phyloP scores from a whole-genome alignment of 2,888 invertebrate species.

The Thera britannica region DNA sequence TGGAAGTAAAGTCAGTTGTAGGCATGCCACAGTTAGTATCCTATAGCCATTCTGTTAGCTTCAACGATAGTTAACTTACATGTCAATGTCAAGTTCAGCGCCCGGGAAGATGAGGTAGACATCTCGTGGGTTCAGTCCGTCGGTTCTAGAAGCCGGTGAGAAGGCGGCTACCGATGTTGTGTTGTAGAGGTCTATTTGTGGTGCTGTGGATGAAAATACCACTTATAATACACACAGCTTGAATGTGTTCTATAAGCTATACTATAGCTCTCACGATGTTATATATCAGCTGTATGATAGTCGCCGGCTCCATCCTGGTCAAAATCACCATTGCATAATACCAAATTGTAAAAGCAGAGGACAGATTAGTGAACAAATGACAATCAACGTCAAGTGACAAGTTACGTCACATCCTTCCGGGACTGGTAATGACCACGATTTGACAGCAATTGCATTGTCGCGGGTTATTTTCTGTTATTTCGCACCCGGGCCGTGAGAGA shows the following conservation, averaged over 20 bases:
- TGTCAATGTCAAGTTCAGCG: conserved; percentile 52
- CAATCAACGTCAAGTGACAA: conserved; percentile 33
- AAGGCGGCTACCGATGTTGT: conserved; percentile 72
- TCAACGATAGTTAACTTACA: conserved; percentile 53
- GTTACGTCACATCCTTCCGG: conserved; percentile 37
- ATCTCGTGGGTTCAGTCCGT: conserved; percentile 61
- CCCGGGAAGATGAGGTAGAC: conserved; percentile 71
- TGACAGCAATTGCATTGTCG: conserved; percentile 16
- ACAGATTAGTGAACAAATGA: conserved; percentile 5
- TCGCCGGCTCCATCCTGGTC: no score
- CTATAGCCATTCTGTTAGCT: no score
- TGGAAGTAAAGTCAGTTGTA: no score
- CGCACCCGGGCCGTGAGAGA: conserved; percentile 8
- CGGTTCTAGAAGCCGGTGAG: conserved; percentile 68
- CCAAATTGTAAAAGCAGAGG: neutral
- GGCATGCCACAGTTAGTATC: no score
- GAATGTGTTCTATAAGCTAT: no score
- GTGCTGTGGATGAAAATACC: conserved; percentile 58
- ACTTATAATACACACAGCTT: no score
- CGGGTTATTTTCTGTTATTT: neutral
- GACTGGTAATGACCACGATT: conserved; percentile 12
- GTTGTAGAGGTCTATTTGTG: conserved; percentile 80
- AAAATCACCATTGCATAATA: neutral
- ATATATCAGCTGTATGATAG: no score
- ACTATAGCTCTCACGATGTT: no score